phyloP scores from a whole-genome alignment of 2,888 invertebrate species.

The Latrodectus hesperus region DNA sequence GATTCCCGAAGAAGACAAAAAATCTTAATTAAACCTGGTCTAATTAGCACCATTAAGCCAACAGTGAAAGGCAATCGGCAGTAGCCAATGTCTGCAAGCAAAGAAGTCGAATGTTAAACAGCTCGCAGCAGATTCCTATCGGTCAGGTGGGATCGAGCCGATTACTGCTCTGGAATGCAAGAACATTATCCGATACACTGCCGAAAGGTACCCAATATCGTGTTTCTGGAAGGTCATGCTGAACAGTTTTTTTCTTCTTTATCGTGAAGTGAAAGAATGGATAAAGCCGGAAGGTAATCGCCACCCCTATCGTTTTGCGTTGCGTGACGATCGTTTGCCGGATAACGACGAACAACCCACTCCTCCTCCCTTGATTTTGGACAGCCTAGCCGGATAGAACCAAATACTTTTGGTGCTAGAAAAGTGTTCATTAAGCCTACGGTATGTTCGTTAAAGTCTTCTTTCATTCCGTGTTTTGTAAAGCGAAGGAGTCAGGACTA shows the following conservation, averaged over 20 bases:
- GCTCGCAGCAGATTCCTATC: too few relatives aligned
- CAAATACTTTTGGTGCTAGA: conserved; percentile 3
- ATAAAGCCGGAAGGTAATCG: conserved; percentile 7
- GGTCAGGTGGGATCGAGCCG: too few relatives aligned
- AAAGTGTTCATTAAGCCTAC: conserved; percentile 14
- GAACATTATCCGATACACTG: too few relatives aligned
- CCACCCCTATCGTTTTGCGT: not conserved
- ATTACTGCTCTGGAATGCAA: too few relatives aligned
- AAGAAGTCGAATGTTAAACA: too few relatives aligned
- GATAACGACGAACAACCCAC: not conserved
- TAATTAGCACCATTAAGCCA: too few relatives aligned
- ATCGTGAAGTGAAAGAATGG: not conserved
- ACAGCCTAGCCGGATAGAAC: conserved; percentile 8
- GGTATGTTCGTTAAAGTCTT: not conserved
- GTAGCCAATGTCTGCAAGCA: too few relatives aligned
- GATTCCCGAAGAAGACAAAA: too few relatives aligned
- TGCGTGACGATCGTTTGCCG: conserved; percentile 20
- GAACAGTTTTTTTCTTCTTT: not conserved
- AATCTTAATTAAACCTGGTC: too few relatives aligned
- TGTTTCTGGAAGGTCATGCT: too few relatives aligned
- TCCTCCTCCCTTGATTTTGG: conserved; percentile 7
- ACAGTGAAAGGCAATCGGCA: too few relatives aligned
- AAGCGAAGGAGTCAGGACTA: conserved; percentile 1
- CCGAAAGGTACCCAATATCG: too few relatives aligned
- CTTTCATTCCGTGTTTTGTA: not conserved